Percentiles rank a stretch among this genome's conserved stretches.
These are phyloP conservation scores for Ochropacha duplaris DNA, from an alignment of 2,888 invertebrate genomes.

Conservation along the genomic window DNA sequence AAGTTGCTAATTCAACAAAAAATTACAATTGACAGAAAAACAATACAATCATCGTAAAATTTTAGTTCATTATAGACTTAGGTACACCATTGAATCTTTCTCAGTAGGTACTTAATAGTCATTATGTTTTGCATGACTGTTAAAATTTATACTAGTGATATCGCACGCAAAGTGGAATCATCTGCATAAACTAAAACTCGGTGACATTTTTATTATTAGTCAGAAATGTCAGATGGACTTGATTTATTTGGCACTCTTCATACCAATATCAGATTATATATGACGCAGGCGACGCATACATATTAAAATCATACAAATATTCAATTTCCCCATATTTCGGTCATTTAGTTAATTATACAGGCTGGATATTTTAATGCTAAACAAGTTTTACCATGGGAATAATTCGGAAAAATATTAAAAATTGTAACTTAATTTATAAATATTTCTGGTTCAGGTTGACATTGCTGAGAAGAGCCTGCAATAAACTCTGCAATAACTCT, in stretches of 20 bases:
- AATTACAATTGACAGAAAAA: no score
- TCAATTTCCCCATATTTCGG: conserved; percentile 19
- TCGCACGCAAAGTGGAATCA: neutral
- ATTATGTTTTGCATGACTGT: neutral
- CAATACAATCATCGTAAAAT: no score
- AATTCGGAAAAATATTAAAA: no score
- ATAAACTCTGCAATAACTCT: no score
- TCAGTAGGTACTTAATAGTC: neutral
- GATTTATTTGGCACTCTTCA: conserved; percentile 25
- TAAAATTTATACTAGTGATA: neutral
- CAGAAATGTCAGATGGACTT: conserved; percentile 1
- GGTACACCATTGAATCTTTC: neutral
- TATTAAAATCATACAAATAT: conserved; percentile 25
- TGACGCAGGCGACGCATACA: conserved; percentile 19
- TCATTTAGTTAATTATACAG: conserved; percentile 9
- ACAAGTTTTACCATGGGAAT: no score
- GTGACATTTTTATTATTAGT: neutral
- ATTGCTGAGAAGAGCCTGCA: no score
- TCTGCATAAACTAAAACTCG: neutral
- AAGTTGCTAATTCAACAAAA: no score
- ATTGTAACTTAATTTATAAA: no score
- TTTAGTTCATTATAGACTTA: no score
- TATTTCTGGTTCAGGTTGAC: no score
- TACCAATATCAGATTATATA: conserved; percentile 27
- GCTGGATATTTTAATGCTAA: neutral